phyloP scores from a whole-genome alignment of 1,140 invertebrate genomes.

The Bombus confusus region DNA sequence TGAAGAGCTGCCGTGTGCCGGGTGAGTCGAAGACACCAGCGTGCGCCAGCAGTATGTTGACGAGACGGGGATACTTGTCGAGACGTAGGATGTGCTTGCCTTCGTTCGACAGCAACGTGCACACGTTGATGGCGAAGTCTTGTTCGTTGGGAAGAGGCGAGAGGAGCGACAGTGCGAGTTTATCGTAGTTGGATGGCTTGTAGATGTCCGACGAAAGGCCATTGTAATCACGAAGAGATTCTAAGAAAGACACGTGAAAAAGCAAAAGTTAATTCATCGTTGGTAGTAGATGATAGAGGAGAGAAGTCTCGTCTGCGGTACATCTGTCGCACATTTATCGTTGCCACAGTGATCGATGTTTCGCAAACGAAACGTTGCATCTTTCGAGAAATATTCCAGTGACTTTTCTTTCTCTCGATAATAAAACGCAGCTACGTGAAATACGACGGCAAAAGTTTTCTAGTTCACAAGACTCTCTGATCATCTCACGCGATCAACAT shows the following conservation, averaged over 20 bases:
- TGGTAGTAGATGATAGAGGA: rapidly evolving
- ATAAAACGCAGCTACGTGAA: no score
- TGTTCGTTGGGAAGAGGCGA: conserved; percentile 99
- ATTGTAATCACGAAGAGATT: conserved; percentile 85
- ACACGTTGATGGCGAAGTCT: conserved; percentile 98
- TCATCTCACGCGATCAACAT: no score
- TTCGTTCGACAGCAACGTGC: conserved; percentile 96
- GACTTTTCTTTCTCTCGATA: no score
- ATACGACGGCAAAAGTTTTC: no score
- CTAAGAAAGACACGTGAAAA: conserved; percentile 81
- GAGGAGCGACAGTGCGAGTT: conserved; percentile 93
- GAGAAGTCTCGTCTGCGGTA: neutral
- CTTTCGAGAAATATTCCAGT: no score
- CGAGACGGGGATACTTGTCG: conserved; percentile 90
- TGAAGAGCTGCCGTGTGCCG: conserved; percentile 89
- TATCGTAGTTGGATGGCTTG: conserved; percentile 92
- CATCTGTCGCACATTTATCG: no score
- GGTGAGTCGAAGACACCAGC: conserved; percentile 92
- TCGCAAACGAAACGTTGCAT: no score
- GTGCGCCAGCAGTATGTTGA: conserved; percentile 95
- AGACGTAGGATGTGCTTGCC: conserved; percentile 93
- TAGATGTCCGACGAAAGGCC: conserved; percentile 89
- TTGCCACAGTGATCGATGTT: no score
- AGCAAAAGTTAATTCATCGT: neutral
- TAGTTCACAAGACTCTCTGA: no score